Percentiles rank a stretch among this genome's conserved stretches.
These are phyloP conservation scores for Menura novaehollandiae DNA, from an alignment of 2,113 vertebrate species.

Conservation along the genomic window DNA sequence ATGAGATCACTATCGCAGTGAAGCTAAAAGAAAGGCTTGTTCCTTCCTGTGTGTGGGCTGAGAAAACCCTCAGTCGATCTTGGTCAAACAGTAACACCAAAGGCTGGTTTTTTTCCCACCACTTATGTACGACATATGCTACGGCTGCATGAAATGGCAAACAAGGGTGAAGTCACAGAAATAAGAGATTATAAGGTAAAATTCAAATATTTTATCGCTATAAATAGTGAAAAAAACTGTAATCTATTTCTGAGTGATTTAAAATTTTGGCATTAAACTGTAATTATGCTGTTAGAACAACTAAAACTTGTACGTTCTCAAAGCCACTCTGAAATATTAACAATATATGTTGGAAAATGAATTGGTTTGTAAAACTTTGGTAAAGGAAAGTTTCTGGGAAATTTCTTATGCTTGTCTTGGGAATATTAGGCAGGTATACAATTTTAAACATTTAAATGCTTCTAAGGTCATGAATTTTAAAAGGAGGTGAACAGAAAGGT, in stretches of 20 bases:
- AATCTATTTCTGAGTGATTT: not conserved
- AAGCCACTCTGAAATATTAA: not conserved
- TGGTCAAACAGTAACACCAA: not conserved
- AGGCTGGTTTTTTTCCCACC: not conserved
- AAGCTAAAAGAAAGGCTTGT: not conserved
- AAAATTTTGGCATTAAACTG: not conserved
- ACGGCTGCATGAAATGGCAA: not conserved
- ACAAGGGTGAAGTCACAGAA: not conserved
- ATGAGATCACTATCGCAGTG: not conserved
- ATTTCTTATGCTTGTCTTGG: not conserved
- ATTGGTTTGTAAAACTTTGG: not conserved
- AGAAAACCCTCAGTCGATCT: not conserved
- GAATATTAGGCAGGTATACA: not conserved
- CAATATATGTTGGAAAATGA: fast-evolving
- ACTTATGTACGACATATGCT: not conserved
- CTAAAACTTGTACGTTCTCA: not conserved
- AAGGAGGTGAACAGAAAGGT: not conserved
- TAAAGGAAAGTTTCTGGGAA: not conserved
- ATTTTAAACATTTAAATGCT: not conserved
- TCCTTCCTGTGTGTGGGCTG: slow-evolving; percentile 36
- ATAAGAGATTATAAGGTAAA: not conserved
- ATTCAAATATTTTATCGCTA: not conserved
- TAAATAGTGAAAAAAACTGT: not conserved
- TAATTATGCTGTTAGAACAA: not conserved
- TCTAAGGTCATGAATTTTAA: not conserved